Evolutionary conservation across 2,113 vertebrate genomes (phyloP).

Genomic region (Erythrocercus mccallii): DNA sequence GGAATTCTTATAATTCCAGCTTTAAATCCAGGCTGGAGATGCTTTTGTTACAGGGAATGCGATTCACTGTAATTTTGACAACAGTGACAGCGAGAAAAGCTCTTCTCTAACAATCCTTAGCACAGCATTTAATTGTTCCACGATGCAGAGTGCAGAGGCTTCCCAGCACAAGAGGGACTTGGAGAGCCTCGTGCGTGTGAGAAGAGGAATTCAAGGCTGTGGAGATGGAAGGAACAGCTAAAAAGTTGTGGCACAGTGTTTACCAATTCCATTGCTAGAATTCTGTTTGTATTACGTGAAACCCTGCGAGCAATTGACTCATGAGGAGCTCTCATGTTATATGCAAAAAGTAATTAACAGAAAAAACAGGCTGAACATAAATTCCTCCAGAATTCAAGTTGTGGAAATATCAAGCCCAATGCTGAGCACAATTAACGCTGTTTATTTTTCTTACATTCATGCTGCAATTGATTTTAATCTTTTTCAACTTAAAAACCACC

Average conservation of each 20-base stretch:
- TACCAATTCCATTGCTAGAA: not conserved
- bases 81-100: not conserved
- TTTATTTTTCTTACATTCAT: not conserved
- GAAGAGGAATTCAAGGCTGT: not conserved
- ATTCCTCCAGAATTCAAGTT: not conserved
- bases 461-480: not conserved
- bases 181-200: not conserved
- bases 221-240: not conserved
- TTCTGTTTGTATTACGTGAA: slow-evolving; percentile 29
- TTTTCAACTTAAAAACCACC: not conserved
- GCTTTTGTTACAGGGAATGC: not conserved
- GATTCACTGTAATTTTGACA: not conserved
- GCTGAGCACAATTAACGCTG: not conserved
- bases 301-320: not conserved
- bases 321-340: slow-evolving; percentile 5
- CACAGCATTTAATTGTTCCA: not conserved
- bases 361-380: not conserved
- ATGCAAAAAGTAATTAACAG: slow-evolving; percentile 55
- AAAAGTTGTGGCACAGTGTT: not conserved
- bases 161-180: not conserved
- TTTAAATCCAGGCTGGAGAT: not conserved
- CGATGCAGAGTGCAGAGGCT: not conserved
- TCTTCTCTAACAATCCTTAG: not conserved
- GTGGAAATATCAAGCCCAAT: not conserved
- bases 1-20: not conserved